Base-by-base conservation (phyloP, 2,888 invertebrate genomes). In the Embidobia sp. region DNA sequence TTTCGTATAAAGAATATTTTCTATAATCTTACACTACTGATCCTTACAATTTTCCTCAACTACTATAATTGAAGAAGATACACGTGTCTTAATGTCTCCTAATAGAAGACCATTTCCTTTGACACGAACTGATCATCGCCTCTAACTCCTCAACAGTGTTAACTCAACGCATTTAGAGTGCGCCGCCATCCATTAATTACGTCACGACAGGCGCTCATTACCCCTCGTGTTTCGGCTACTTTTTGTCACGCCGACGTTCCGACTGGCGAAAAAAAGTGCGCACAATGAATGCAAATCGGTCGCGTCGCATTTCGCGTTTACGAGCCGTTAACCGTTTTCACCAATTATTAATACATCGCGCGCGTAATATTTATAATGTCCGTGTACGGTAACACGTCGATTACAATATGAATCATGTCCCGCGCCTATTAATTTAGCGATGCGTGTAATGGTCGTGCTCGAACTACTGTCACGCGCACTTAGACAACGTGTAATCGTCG, bases 401-500 rank as follows among this genome's bases (percentile, higher is more conserved):
- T 64, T 59, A 77, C 61, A 72, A 77, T 73, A 73, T 77, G 66
- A 77, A 70, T 77, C 73, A 76, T 76, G 73, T 63, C 72, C 53
- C 77, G 66, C 57, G 64, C 73, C 79, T 67, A 53, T 80, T 78
- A 79, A 77, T 79, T 82, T 81, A 76, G 70, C 79, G 78, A 77
- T 35, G 66, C 77, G 33, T 69, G 66, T 79, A 81, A 83, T 80
- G 75, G 72, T 5, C 48, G 59, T 44, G 77, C 80, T 53, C 48
- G 44, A 42, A 72, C 70, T 80, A 82, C 84, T 85, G 83, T 86
- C 85, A 82, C 82, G 83, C 82, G 82, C 80, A 81, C 83, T 86
- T 85, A 82, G 83, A 80, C 83, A 84, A 85, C 84, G 80, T 84
- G 82, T 86, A 87, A 87, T 86, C 84, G 83, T 78, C 64, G 82